A percentile compares a stretch with the other conserved stretches of the same genome.
phyloP scores from a whole-genome alignment of 2,797 vertebrate genomes.

The Ctenochaetus hawaiiensis region DNA sequence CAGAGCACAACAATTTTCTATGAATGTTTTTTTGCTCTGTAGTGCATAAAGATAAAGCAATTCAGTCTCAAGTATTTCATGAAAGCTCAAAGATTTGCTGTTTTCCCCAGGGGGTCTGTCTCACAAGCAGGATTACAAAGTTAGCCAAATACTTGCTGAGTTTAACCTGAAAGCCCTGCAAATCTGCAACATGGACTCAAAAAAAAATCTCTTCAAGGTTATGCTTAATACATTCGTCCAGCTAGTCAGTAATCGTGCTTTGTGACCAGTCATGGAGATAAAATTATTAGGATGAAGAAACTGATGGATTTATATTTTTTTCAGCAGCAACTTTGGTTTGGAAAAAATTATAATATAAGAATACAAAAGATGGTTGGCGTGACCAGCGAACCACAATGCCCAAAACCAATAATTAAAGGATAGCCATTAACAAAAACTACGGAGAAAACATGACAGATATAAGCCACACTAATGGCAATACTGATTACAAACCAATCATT shows the following conservation, averaged over 20 bases:
- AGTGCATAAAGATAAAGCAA: constrained; percentile 5
- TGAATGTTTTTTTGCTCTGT: neutral
- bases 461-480: constrained; percentile 9
- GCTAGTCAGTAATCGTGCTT: constrained; percentile 33
- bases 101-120: constrained; percentile 6
- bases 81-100: constrained; percentile 34
- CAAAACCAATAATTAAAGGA: constrained; percentile 12
- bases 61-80: constrained; percentile 8
- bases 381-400: constrained; percentile 3
- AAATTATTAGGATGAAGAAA: constrained; percentile 18
- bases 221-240: constrained; percentile 12
- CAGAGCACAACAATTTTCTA: neutral
- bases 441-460: constrained; percentile 6
- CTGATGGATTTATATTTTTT: constrained; percentile 22
- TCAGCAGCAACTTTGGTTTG: constrained; percentile 17
- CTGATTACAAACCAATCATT: constrained; percentile 39
- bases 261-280: constrained; percentile 27
- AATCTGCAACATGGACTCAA: constrained; percentile 40
- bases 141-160: constrained; percentile 45
- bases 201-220: constrained; percentile 17
- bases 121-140: constrained; percentile 39
- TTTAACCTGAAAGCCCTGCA: constrained; percentile 25
- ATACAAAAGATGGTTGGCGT: constrained; percentile 4
- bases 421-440: constrained; percentile 2
- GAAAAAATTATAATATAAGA: constrained; percentile 13